phyloP scores from a whole-genome alignment of 2,888 invertebrate genomes.

The Caradrina clavipalpis region DNA sequence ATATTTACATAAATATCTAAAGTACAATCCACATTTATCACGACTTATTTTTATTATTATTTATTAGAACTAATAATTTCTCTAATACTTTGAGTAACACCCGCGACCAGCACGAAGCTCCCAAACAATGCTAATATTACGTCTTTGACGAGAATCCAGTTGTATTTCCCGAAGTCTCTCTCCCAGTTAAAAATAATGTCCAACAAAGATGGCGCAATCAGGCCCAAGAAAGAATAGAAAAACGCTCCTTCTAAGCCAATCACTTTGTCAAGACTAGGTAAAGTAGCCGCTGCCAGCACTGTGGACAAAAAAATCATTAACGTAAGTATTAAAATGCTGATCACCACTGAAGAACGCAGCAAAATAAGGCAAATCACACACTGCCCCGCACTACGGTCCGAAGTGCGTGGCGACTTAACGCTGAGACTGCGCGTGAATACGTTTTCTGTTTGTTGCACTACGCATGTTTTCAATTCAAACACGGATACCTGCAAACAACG shows the following conservation, averaged over 20 bases:
- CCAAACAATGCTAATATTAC: slow-evolving; percentile 91
- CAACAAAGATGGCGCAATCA: slow-evolving; percentile 93
- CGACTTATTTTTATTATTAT: slow-evolving; percentile 25
- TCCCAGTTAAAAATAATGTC: slow-evolving; percentile 94
- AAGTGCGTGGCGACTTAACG: too few species aligned
- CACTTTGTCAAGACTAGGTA: slow-evolving; percentile 85
- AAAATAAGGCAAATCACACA: too few species aligned
- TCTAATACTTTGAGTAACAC: slow-evolving; percentile 89
- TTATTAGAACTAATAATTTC: slow-evolving; percentile 75
- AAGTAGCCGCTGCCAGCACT: slow-evolving; percentile 84
- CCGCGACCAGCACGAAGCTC: slow-evolving; percentile 92
- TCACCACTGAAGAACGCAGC: too few species aligned
- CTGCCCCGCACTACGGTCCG: too few species aligned
- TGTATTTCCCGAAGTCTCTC: slow-evolving; percentile 91
- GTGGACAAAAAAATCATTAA: slow-evolving; percentile 58
- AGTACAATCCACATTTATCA: slow-evolving; percentile 46
- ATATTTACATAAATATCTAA: slow-evolving; percentile 58
- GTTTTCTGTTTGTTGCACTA: too few species aligned
- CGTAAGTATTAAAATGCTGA: neutral
- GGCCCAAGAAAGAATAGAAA: slow-evolving; percentile 94
- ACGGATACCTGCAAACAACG: too few species aligned
- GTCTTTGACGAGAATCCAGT: slow-evolving; percentile 94
- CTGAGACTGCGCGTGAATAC: too few species aligned
- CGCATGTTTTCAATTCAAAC: too few species aligned
- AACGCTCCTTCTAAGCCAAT: slow-evolving; percentile 90